Evolutionary conservation across 2,113 vertebrate genomes (phyloP), one percentile per base, ranked within the genome.

Genomic region (Cyphomyrus plagiostoma): DNA sequence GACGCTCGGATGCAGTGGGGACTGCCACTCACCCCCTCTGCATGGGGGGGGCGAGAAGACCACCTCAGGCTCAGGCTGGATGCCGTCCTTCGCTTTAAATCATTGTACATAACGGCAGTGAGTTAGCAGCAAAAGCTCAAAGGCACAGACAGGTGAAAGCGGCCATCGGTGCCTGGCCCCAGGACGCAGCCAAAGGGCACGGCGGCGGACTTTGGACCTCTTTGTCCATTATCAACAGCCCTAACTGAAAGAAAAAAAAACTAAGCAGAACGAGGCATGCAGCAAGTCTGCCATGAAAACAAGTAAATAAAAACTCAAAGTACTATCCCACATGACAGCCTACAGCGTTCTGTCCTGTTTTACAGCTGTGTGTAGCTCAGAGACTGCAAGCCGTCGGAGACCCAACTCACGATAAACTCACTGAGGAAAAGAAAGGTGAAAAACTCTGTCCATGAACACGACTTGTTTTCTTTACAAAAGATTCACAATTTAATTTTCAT

Each of bases 1-100:
- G 94, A 94, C 93, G 91, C 91, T 92, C 91, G 91, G 92, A 93
- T 93, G 92, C 92, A 84, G 86, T 91, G 95, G 93, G 93, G 93
- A 17, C 93, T 92, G 94, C 94, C 94, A 93, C 93, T 90, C 89
- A 91, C 88, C 89, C 90, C 91, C 89, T 10, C 19, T 26, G 9
- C 50, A 21, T 39, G 89, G 90, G 2, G 80, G 85, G 89, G 66
- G 56, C 46, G 46, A 87, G 90, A 53, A 70, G 39, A 13, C 89
- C 92, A 91, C 91, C 87, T 91, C 91, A 88, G 91, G 90, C 90
- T 30, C 85, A 87, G 91, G 49, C 85, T 88, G 92, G 88, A 90
- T 80, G 87, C 87, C 82, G 9, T 48, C 45, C 17, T 19, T 58
- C 52, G 3, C 46, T 42, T 62, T 21, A 23, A 13, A 62, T 42